A percentile compares a stretch with the other conserved stretches of the same genome.
phyloP scores from a whole-genome alignment of 35 echinoderm and acorn worm genomes.

The Ophiothrix spiculata region DNA sequence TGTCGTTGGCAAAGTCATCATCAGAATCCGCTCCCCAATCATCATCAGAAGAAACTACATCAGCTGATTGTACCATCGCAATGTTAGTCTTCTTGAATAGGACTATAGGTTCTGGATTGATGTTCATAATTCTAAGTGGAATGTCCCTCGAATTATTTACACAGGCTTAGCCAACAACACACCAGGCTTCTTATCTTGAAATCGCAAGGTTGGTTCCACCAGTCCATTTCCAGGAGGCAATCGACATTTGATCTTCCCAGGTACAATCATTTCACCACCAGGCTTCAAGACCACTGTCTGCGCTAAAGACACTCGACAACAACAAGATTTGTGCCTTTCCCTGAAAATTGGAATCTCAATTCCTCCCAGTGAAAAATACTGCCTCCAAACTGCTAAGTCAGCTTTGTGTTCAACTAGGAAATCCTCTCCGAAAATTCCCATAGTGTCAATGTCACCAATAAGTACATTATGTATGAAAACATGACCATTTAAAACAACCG shows the following conservation, averaged over 20 bases:
- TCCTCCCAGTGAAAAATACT: background rate
- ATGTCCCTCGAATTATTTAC: background rate
- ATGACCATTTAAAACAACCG: background rate
- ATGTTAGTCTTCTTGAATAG: background rate
- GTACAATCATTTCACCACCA: background rate
- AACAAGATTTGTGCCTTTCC: background rate
- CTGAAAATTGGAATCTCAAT: background rate
- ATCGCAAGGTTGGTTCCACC: background rate
- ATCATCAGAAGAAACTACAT: background rate
- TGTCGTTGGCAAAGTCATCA: background rate
- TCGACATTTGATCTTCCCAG: background rate
- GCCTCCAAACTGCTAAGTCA: background rate
- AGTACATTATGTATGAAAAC: background rate
- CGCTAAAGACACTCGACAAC: background rate
- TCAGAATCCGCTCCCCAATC: background rate
- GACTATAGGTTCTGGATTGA: background rate
- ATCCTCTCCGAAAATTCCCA: background rate
- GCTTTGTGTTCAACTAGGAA: background rate
- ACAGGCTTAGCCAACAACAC: background rate
- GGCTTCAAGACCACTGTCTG: background rate
- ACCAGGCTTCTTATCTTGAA: background rate
- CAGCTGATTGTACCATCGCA: background rate
- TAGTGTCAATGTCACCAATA: background rate
- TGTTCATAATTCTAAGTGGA: background rate
- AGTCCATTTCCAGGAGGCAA: background rate